Conservation (phyloP, 1,140 invertebrate species). For the Danaus plexippus region DNA sequence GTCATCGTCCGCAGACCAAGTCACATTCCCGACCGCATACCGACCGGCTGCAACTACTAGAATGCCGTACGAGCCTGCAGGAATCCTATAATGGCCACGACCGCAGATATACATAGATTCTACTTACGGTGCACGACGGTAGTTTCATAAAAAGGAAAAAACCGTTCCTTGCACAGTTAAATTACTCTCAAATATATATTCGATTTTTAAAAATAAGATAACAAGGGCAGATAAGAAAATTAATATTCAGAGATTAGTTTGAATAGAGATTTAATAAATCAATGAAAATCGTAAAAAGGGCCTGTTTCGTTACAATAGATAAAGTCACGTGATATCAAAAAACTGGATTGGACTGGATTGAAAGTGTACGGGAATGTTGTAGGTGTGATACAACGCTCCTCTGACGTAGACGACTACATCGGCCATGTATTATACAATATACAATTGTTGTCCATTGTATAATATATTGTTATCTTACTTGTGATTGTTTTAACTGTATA, state of each 20-base stretch:
- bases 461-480: too few relatives aligned
- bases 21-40: conserved; percentile 41
- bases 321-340: conserved; percentile 25
- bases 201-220: too few relatives aligned
- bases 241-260: neutral
- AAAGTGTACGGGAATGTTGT: conserved; percentile 30
- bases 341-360: conserved; percentile 31
- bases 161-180: too few relatives aligned
- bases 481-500: too few relatives aligned
- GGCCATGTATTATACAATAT: neutral
- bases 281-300: conserved; percentile 8
- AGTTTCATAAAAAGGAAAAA: neutral
- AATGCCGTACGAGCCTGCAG: conserved; percentile 11
- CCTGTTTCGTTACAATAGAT: conserved; percentile 19
- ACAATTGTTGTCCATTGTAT: too few relatives aligned
- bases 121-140: conserved; percentile 3
- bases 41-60: conserved; percentile 22
- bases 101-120: conserved; percentile 3
- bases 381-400: conserved; percentile 37
- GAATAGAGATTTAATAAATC: neutral
- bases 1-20: conserved; percentile 58
- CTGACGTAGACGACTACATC: conserved; percentile 24
- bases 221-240: too few relatives aligned
- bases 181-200: too few relatives aligned
- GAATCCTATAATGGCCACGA: conserved; percentile 15